Conservation (phyloP, 2,113 vertebrate genomes). For the Grammomys surdaster region DNA sequence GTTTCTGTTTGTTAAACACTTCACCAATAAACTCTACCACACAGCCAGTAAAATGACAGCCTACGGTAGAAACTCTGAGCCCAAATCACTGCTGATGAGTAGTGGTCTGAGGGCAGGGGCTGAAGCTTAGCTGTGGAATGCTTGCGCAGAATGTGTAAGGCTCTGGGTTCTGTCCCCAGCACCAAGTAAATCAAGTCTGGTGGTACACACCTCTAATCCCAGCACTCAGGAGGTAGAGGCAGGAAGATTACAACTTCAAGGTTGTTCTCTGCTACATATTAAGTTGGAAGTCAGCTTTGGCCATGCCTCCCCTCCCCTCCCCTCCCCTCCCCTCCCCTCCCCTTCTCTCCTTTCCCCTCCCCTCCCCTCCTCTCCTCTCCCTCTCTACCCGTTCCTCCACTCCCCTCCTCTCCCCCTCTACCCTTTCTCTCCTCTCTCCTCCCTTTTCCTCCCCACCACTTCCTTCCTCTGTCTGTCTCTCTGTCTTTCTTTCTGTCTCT, state of each 20-base stretch:
- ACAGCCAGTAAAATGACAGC: not conserved
- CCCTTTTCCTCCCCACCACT: no score
- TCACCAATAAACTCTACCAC: not conserved
- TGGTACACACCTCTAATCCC: not conserved
- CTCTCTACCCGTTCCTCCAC: no score
- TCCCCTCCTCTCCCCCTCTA: no score
- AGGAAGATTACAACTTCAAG: not conserved
- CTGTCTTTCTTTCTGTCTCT: no score
- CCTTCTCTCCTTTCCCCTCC: no score
- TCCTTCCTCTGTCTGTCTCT: no score
- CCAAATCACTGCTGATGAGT: not conserved
- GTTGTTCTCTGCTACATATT: not conserved
- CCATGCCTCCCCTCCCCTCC: no score
- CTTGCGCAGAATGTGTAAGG: not conserved
- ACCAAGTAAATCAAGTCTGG: not conserved
- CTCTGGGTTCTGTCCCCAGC: not conserved
- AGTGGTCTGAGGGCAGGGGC: no score
- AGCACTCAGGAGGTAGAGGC: not conserved
- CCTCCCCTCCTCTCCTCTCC: accelerated
- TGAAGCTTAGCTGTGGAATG: not conserved
- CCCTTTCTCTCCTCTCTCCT: no score
- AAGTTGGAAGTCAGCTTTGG: not conserved
- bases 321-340: no score
- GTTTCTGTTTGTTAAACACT: constrained; percentile 25
- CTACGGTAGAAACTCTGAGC: not conserved